A percentile compares a stretch with the other conserved stretches of the same genome.
These are phyloP conservation scores for Pentalonia nigronervosa DNA, from an alignment of 1,140 invertebrate genomes.

Conservation along the genomic window DNA sequence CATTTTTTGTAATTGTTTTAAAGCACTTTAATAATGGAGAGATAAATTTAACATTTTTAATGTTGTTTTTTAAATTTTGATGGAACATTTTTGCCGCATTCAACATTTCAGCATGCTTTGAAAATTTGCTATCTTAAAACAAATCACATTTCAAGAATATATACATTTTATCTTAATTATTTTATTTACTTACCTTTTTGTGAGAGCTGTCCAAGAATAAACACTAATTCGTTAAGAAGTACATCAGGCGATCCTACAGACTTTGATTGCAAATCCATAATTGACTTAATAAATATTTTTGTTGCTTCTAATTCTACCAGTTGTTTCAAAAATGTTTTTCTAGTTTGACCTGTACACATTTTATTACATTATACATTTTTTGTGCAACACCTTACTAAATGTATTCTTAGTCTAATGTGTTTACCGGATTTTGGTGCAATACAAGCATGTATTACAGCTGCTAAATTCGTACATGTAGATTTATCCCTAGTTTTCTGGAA, in stretches of 20 bases:
- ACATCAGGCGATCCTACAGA: slow-evolving; percentile 20
- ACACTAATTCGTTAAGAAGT: slow-evolving; percentile 29
- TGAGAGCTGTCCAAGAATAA: slow-evolving; percentile 31
- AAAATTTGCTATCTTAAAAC: slow-evolving; percentile 47
- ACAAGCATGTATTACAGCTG: slow-evolving; percentile 43
- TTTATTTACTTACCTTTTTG: slow-evolving; percentile 45
- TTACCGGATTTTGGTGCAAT: slow-evolving; percentile 54
- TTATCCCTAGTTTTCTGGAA: slow-evolving; percentile 53
- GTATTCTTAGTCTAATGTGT: slow-evolving; percentile 21
- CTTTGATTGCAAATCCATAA: slow-evolving; percentile 44
- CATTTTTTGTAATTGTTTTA: slow-evolving; percentile 37
- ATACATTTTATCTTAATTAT: not conserved
- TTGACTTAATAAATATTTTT: slow-evolving; percentile 35
- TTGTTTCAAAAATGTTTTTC: slow-evolving; percentile 57
- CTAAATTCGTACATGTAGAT: slow-evolving; percentile 47
- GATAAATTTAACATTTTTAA: slow-evolving; percentile 29
- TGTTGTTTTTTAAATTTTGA: slow-evolving; percentile 42
- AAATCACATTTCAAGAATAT: not conserved
- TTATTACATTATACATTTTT: slow-evolving; percentile 25
- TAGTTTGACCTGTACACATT: slow-evolving; percentile 63
- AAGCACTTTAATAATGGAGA: slow-evolving; percentile 55
- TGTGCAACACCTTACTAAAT: slow-evolving; percentile 28
- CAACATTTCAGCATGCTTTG: slow-evolving; percentile 38
- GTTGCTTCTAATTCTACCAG: slow-evolving; percentile 45
- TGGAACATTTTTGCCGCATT: slow-evolving; percentile 35